Percentiles rank a stretch among this genome's conserved stretches.
Conservation (phyloP, 2,113 vertebrate species). For the Thinocorus orbignyianus region DNA sequence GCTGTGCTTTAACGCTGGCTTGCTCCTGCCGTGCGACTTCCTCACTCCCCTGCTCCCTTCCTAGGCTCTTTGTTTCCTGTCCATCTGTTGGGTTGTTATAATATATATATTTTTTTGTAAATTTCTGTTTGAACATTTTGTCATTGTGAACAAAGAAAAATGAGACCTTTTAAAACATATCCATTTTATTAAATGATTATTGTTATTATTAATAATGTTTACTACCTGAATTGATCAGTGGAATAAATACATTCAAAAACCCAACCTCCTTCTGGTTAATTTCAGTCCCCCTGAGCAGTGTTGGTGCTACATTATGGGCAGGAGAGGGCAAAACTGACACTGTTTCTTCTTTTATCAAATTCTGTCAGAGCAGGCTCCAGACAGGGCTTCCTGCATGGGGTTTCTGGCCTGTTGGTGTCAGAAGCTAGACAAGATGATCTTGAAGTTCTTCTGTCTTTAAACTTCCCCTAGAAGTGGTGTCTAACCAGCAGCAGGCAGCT, state of each 20-base stretch:
- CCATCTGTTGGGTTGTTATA: slow-evolving; percentile 23
- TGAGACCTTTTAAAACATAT: slow-evolving; percentile 63
- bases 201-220: slow-evolving; percentile 70
- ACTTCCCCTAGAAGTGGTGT: background rate
- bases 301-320: background rate
- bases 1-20: slow-evolving; percentile 29
- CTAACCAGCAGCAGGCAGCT: background rate
- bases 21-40: background rate
- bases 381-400: background rate
- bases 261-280: background rate
- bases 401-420: background rate
- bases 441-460: background rate
- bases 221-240: slow-evolving; percentile 72
- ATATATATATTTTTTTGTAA: slow-evolving; percentile 60
- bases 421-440: background rate
- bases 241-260: slow-evolving; percentile 60
- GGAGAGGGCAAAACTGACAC: background rate
- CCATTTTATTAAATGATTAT: slow-evolving; percentile 73
- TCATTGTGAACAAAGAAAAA: slow-evolving; percentile 67
- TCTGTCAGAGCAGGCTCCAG: background rate
- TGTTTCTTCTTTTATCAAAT: background rate
- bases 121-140: slow-evolving; percentile 69
- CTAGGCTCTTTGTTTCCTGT: slow-evolving; percentile 40
- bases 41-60: background rate
- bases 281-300: background rate